These are phyloP conservation scores for Maniola jurtina DNA, from an alignment of 1,140 invertebrate genomes.

Conservation along the genomic window DNA sequence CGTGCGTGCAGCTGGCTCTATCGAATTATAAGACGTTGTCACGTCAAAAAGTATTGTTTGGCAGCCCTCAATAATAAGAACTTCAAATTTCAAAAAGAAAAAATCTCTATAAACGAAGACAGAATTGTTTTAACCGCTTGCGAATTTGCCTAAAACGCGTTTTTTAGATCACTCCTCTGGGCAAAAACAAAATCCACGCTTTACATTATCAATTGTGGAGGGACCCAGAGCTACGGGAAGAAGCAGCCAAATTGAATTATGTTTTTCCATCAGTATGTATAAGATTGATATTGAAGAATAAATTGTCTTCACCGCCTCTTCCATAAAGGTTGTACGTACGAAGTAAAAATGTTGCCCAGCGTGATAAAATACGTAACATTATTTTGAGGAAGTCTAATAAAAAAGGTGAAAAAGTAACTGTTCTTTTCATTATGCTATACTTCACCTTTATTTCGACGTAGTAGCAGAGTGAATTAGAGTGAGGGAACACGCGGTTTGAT, in stretches of 20 bases:
- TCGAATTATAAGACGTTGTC: too few relatives aligned
- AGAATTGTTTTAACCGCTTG: not conserved
- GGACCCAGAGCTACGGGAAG: slow-evolving; percentile 25
- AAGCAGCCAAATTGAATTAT: slow-evolving; percentile 45
- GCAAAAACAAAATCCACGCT: slow-evolving; percentile 19
- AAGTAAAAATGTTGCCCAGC: slow-evolving; percentile 31
- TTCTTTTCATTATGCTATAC: too few relatives aligned
- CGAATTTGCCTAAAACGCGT: not conserved
- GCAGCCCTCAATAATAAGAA: too few relatives aligned
- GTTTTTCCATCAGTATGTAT: slow-evolving; percentile 43
- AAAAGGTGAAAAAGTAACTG: not conserved
- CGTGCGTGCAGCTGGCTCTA: too few relatives aligned
- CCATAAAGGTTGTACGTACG: slow-evolving; percentile 31
- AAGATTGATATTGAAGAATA: slow-evolving; percentile 50
- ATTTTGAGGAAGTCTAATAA: slow-evolving; percentile 21
- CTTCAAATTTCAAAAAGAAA: too few relatives aligned
- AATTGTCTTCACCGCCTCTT: slow-evolving; percentile 41
- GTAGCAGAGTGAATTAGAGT: too few relatives aligned
- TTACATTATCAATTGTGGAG: slow-evolving; percentile 23
- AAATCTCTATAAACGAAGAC: too few relatives aligned
- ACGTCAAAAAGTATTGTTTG: too few relatives aligned
- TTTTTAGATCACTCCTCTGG: not conserved
- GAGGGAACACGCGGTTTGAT: too few relatives aligned
- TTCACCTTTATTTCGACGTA: too few relatives aligned
- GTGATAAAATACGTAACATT: slow-evolving; percentile 28